Base-by-base conservation (phyloP, 2,888 invertebrate species). In the Hydrotaea diabolus region DNA sequence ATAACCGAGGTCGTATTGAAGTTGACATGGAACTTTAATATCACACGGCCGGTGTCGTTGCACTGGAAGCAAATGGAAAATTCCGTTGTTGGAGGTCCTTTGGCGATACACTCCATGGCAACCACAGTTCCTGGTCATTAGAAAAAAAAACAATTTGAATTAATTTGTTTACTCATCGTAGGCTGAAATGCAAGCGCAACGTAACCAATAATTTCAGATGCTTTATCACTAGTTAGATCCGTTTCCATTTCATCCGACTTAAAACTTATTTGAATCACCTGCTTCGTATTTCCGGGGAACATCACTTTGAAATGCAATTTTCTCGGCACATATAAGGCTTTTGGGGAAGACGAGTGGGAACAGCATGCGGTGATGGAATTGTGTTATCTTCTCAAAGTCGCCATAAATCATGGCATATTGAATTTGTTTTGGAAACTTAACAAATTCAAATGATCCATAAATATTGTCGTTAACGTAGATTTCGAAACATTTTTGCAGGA, bases 11-110 rank as follows among this genome's bases (percentile, higher is more conserved):
- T 90, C 49, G 87, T 89, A 36, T 92, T 90, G 39, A 92, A 92
- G 80, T 89, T 89, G 0, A 91, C 92, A 8, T 89, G 88, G 74
- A 92, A 92, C 74, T 91, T 92, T 1, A 92, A 86, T 62, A 92
- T 89, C 39, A 90, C 89, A 3, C 92, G 88, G 13, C 91, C 90
- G 2, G 89, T 90, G 53, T 92, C 92, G 82, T 92, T 92, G 87
- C 92, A 92, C 81, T 91, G 90, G 59, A 92, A 92, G 36, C 92
- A 92, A 72, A 92, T 92, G 21, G 92, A 91, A 82, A 92, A 92
- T 76, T 92, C 92, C 0, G 92, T 88, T 9, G 87, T 89, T 13
- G 91, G 88, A 2, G 92, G 91, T 17, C 92, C 92, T 80, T 91
- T 91, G 76, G 89, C 91, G 79, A 92, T 91, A 80, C 92, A 92